phyloP scores from a whole-genome alignment of 2,888 invertebrate species.

The Emmelina monodactyla region DNA sequence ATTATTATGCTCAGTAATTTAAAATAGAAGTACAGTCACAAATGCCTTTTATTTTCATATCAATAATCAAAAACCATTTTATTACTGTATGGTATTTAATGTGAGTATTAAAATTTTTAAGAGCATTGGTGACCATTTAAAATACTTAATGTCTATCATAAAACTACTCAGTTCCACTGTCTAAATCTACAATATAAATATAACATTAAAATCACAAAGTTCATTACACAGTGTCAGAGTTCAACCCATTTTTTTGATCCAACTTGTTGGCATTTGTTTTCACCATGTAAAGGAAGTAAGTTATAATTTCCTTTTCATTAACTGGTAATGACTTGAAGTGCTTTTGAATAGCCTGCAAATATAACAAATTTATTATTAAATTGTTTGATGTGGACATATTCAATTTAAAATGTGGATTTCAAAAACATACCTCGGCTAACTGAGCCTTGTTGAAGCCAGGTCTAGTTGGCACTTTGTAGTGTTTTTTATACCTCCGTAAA shows the following conservation, averaged over 20 bases:
- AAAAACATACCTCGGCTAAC: slow-evolving; percentile 89
- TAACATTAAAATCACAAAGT: slow-evolving; percentile 26
- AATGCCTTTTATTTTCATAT: too few species aligned
- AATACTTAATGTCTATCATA: slow-evolving; percentile 12
- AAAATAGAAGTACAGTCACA: too few species aligned
- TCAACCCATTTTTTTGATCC: slow-evolving; percentile 82
- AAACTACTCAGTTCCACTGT: slow-evolving; percentile 25
- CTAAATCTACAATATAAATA: slow-evolving; percentile 22
- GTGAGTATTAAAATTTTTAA: neutral
- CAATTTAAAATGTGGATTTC: neutral
- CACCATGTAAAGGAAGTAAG: slow-evolving; percentile 95
- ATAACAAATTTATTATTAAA: slow-evolving; percentile 15
- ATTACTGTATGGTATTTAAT: too few species aligned
- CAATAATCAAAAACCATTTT: too few species aligned
- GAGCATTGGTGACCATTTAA: neutral
- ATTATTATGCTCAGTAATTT: too few species aligned
- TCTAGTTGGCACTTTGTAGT: slow-evolving; percentile 89
- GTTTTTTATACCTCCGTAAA: slow-evolving; percentile 90
- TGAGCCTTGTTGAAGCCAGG: slow-evolving; percentile 95
- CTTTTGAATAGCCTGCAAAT: slow-evolving; percentile 86
- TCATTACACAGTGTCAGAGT: slow-evolving; percentile 64
- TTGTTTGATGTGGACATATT: neutral
- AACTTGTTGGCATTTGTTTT: slow-evolving; percentile 91
- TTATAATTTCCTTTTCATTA: slow-evolving; percentile 92
- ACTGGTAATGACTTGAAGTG: slow-evolving; percentile 96